Conservation (phyloP, 2,888 invertebrate genomes). For the Ormia ochracea region DNA sequence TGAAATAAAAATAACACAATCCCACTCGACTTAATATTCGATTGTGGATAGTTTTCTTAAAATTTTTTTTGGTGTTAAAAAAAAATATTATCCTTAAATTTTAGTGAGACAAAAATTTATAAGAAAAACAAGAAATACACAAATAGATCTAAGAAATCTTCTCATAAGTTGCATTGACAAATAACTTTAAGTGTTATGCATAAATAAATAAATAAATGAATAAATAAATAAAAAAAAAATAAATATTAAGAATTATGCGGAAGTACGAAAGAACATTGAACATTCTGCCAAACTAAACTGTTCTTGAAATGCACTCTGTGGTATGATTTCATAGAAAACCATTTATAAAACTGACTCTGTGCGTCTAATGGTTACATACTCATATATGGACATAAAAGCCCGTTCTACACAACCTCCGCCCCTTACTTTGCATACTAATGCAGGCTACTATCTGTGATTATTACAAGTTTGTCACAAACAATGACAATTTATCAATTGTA, state of each 20-base stretch:
- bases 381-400: no score
- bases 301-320: neutral
- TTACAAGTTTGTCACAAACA: no score
- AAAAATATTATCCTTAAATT: slow-evolving; percentile 30
- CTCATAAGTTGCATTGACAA: slow-evolving; percentile 41
- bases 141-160: slow-evolving; percentile 17
- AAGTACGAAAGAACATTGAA: neutral
- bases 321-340: neutral
- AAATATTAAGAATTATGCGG: slow-evolving; percentile 14
- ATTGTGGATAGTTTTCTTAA: slow-evolving; percentile 7
- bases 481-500: no score
- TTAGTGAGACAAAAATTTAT: neutral
- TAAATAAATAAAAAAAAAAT: slow-evolving; percentile 6
- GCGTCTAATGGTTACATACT: no score
- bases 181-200: slow-evolving; percentile 42
- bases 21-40: slow-evolving; percentile 42
- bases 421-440: no score
- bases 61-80: neutral
- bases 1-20: slow-evolving; percentile 34
- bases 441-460: no score
- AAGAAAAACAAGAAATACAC: slow-evolving; percentile 28
- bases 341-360: no score
- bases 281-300: neutral
- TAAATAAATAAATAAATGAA: slow-evolving; percentile 11
- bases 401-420: no score